phyloP scores from a whole-genome alignment of 2,888 invertebrate genomes.

The Drosophila buzzatii region DNA sequence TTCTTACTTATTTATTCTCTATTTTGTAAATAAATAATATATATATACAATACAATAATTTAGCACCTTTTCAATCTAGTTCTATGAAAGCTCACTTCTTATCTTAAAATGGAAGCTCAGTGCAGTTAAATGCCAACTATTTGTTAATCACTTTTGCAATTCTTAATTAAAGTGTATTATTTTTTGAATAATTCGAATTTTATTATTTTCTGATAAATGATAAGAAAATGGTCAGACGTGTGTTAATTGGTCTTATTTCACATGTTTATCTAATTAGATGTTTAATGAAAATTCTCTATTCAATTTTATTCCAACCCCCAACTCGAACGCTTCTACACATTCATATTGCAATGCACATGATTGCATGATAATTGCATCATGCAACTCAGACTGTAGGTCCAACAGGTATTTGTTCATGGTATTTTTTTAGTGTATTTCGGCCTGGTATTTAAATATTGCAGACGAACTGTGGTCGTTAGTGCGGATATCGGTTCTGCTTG shows the following conservation, averaged over 20 bases:
- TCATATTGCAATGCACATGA: no score
- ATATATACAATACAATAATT: no score
- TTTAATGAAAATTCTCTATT: not conserved
- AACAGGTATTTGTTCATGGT: not conserved
- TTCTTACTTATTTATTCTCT: no score
- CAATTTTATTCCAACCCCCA: not conserved
- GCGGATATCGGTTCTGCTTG: conserved; percentile 27
- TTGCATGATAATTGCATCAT: no score
- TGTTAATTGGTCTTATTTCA: not conserved
- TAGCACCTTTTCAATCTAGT: no score
- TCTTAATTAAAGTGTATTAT: conserved; percentile 20
- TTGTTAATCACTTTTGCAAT: conserved; percentile 17
- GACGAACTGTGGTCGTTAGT: conserved; percentile 15
- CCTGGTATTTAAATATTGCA: not conserved
- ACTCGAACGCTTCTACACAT: not conserved
- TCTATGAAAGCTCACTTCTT: no score
- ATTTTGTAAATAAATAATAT: no score
- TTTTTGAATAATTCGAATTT: conserved; percentile 21
- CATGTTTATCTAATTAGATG: not conserved
- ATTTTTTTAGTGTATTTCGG: conserved; percentile 14
- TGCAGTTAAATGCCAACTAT: conserved; percentile 32
- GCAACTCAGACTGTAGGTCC: not conserved
- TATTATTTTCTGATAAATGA: not conserved
- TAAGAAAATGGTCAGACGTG: conserved; percentile 6
- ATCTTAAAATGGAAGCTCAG: no score